phyloP scores from a whole-genome alignment of 2,797 vertebrate species.

The Leptoclinus maculatus region DNA sequence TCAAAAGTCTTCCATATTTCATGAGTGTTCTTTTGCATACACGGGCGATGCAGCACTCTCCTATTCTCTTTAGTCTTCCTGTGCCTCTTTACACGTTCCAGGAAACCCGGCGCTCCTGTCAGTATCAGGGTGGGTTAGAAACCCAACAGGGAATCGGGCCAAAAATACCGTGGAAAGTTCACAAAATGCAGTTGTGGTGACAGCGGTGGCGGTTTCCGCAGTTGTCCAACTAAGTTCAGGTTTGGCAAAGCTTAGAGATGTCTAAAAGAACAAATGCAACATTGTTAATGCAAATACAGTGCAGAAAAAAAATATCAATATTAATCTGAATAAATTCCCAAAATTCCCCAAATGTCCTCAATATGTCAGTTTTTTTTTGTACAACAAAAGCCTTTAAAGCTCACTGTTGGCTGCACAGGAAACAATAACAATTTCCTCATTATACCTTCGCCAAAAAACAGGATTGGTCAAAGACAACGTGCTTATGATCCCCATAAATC shows the following conservation, averaged over 20 bases:
- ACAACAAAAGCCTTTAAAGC: conserved; percentile 17
- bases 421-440: not conserved
- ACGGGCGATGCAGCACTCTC: conserved; percentile 53
- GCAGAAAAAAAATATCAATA: not conserved
- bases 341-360: conserved; percentile 26
- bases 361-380: conserved; percentile 10
- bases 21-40: conserved; percentile 73
- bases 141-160: conserved; percentile 55
- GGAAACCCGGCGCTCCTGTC: conserved; percentile 61
- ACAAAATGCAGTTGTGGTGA: conserved; percentile 42
- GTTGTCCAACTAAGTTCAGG: conserved; percentile 28
- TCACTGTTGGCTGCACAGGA: not conserved
- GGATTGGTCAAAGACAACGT: not conserved
- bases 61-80: conserved; percentile 79
- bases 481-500: not conserved
- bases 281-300: not conserved
- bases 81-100: conserved; percentile 76
- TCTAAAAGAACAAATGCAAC: not conserved
- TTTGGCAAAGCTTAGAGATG: not conserved
- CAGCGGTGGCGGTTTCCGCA: not conserved
- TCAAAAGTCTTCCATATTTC: conserved; percentile 78
- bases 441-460: not conserved
- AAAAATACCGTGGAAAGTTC: conserved; percentile 61
- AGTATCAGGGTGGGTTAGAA: conserved; percentile 44
- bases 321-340: not conserved